Evolutionary conservation across 2,113 vertebrate genomes (phyloP), one percentile per base, ranked within the genome.

Genomic region (Larimichthys crocea): DNA sequence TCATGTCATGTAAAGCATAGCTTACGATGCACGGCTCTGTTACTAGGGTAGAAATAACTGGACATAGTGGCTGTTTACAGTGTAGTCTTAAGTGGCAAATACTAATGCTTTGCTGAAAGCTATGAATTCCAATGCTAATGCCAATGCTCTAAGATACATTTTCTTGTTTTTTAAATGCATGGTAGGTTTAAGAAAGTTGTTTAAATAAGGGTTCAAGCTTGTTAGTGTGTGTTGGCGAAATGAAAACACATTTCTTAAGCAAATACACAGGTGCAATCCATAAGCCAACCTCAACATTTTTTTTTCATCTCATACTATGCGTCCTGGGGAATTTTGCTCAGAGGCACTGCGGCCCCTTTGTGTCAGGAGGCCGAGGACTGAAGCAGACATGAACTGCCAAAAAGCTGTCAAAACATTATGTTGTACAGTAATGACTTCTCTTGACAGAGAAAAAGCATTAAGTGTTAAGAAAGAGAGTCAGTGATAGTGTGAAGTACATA

Each of bases 311-410:
- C 56, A 79, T 78, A 65, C 56, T 53, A 24, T 75, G 67, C 53
- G 86, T 88, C 52, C 73, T 76, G 53, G 71, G 85, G 80, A 86
- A 89, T 86, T 15, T 72, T 72, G 68, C 77, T 81, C 68, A 59
- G 68, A 87, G 78, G 76, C 76, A 62, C 40, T 71, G 62, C 50
- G 53, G 73, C 69, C 52, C 57, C 31, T 61, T n/a, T 64, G 24
- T 22, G 61, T 67, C 65, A 69, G 62, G 55, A 71, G 56, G 56
- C 72, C 42, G 70, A 79, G 49, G 71, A 87, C 1, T 83, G 76
- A 87, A 79, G 76, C 0, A 65, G 75, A 87, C 53, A 22, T 44
- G 44, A 26, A 50, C 77, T 76, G 80, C 83, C 90, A 89, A 67
- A 67, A 84, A 80, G 3, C 79, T 52, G 80, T 87, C 86, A 84